Conservation (phyloP, 2,113 vertebrate species). For the Xenotilapia longispinis region DNA sequence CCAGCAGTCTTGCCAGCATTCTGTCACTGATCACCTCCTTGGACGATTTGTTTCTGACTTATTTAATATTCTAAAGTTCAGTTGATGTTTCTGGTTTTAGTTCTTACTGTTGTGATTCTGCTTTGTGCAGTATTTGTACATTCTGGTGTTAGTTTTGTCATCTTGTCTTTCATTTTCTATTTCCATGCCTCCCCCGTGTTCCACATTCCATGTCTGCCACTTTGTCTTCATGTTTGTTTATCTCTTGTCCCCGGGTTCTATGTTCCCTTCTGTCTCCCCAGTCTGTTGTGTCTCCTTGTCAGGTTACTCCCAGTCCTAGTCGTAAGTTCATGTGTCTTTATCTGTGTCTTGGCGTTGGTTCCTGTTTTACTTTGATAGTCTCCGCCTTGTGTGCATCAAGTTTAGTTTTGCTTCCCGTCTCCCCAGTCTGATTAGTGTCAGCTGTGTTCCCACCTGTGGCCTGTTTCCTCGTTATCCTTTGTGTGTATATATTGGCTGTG, state of each 20-base stretch:
- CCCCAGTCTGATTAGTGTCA: neutral
- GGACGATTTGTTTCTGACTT: neutral
- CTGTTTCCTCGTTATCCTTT: neutral
- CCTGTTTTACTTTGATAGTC: neutral
- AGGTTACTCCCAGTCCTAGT: neutral
- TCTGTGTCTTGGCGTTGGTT: neutral
- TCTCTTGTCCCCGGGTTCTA: neutral
- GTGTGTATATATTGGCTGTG: neutral
- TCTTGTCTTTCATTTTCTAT: neutral
- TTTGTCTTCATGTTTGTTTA: neutral
- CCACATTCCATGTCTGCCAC: neutral
- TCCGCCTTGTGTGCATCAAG: neutral
- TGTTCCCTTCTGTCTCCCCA: neutral
- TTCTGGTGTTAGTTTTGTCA: neutral
- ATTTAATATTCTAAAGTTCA: neutral
- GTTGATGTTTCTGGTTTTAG: neutral
- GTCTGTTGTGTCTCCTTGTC: neutral
- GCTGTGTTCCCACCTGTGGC: neutral
- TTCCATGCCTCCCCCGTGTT: neutral
- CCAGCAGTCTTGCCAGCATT: neutral
- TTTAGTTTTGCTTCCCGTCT: neutral
- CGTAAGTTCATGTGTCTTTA: neutral
- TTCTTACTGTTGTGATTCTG: neutral
- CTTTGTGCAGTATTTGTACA: neutral
- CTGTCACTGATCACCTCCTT: neutral